These are phyloP conservation scores for Ophioninae sp. DNA, from an alignment of 2,888 invertebrate species.

Conservation along the genomic window DNA sequence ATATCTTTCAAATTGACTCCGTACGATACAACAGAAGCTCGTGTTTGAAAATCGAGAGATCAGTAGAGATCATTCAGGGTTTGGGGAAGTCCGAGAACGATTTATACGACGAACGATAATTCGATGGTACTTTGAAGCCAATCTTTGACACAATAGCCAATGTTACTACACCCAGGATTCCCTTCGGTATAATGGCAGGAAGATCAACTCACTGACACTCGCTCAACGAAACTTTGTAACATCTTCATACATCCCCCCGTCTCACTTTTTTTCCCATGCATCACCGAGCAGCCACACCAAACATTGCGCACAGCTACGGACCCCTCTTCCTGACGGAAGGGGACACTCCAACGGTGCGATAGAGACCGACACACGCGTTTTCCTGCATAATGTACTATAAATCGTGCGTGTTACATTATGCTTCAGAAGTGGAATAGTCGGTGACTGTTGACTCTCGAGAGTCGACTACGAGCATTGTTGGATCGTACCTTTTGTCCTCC, in stretches of 20 bases:
- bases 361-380: neutral
- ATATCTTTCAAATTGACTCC: constrained; percentile 53
- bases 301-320: constrained; percentile 18
- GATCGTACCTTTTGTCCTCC: constrained; percentile 75
- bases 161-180: constrained; percentile 50
- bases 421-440: constrained; percentile 72
- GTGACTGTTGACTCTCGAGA: constrained; percentile 78
- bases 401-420: constrained; percentile 79
- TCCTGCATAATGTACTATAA: constrained; percentile 73
- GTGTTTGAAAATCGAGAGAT: constrained; percentile 32
- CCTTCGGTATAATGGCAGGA: constrained; percentile 57
- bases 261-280: constrained; percentile 52
- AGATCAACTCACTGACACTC: constrained; percentile 51
- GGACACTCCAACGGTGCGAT: constrained; percentile 11
- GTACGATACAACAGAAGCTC: constrained; percentile 21
- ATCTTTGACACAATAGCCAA: constrained; percentile 57
- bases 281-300: constrained; percentile 49
- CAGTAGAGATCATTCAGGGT: constrained; percentile 25
- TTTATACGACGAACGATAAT: constrained; percentile 62
- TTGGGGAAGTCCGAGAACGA: constrained; percentile 33
- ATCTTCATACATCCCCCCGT: constrained; percentile 32
- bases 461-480: constrained; percentile 75
- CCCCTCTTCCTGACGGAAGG: constrained; percentile 1
- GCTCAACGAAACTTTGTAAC: constrained; percentile 16
- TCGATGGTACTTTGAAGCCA: constrained; percentile 60